Evolutionary conservation across 2,797 vertebrate species (phyloP).

Genomic region (Rhynchotus rufescens): DNA sequence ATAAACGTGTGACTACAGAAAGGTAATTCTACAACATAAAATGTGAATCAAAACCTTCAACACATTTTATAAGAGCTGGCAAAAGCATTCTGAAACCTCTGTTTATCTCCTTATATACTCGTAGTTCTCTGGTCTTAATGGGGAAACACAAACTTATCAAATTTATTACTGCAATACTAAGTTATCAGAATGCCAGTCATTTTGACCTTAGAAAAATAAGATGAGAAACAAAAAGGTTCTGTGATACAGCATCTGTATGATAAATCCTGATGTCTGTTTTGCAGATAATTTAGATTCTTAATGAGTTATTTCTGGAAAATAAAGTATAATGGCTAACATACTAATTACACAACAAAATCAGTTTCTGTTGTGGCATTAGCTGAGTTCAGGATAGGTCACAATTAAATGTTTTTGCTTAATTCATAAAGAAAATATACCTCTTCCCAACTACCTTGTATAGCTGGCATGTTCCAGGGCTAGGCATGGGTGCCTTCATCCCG

Average conservation of each 20-base stretch:
- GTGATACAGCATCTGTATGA: background rate
- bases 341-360: background rate
- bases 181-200: background rate
- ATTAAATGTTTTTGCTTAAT: background rate
- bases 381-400: background rate
- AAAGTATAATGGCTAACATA: background rate
- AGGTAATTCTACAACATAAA: slow-evolving; percentile 10
- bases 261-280: background rate
- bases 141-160: background rate
- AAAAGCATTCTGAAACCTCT: background rate
- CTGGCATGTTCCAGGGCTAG: background rate
- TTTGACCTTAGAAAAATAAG: slow-evolving; percentile 17
- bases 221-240: background rate
- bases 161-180: background rate
- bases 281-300: background rate
- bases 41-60: slow-evolving; percentile 8
- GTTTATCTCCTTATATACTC: background rate
- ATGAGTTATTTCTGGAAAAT: background rate
- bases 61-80: background rate
- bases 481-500: background rate
- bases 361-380: background rate
- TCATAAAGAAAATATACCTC: background rate
- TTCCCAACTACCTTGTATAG: background rate
- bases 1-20: background rate
- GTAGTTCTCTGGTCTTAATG: background rate